These are phyloP conservation scores for Melanostoma scalare DNA, from an alignment of 2,888 invertebrate species.

Conservation along the genomic window DNA sequence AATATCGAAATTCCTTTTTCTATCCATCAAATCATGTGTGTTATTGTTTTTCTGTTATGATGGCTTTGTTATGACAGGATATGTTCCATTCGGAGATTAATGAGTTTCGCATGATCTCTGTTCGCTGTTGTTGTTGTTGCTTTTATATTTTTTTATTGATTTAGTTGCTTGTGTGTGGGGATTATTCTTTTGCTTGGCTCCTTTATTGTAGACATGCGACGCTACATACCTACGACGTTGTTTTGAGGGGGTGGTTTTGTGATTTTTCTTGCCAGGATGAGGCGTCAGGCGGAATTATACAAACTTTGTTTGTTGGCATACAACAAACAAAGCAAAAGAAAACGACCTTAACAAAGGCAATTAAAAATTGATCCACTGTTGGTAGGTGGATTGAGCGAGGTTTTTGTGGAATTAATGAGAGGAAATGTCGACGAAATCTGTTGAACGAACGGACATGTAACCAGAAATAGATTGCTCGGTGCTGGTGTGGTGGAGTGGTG, in stretches of 20 bases:
- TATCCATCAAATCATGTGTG: conserved; percentile 41
- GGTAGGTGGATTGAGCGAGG: conserved; percentile 4
- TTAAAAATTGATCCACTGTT: conserved; percentile 68
- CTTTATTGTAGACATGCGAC: neutral
- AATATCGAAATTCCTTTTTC: conserved; percentile 45
- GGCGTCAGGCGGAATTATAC: conserved; percentile 60
- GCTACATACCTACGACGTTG: too few species aligned
- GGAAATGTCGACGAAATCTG: conserved; percentile 52
- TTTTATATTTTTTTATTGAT: conserved; percentile 49
- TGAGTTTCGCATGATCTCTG: conserved; percentile 71
- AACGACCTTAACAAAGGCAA: conserved; percentile 69
- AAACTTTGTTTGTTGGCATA: conserved; percentile 54
- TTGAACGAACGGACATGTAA: conserved; percentile 40
- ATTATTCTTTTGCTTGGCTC: conserved; percentile 34
- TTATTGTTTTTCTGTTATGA: conserved; percentile 61
- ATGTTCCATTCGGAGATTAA: conserved; percentile 67
- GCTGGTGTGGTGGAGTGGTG: conserved; percentile 29
- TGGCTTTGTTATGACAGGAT: conserved; percentile 72
- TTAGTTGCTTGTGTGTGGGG: conserved; percentile 56
- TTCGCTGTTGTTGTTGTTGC: conserved; percentile 37
- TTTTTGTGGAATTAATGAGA: conserved; percentile 66
- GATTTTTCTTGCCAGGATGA: conserved; percentile 41
- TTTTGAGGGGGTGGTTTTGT: conserved; percentile 20
- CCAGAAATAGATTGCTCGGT: conserved; percentile 23
- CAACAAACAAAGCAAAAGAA: conserved; percentile 57